Evolutionary conservation across 2,888 invertebrate species (phyloP).

Genomic region (Pheosia tremula): DNA sequence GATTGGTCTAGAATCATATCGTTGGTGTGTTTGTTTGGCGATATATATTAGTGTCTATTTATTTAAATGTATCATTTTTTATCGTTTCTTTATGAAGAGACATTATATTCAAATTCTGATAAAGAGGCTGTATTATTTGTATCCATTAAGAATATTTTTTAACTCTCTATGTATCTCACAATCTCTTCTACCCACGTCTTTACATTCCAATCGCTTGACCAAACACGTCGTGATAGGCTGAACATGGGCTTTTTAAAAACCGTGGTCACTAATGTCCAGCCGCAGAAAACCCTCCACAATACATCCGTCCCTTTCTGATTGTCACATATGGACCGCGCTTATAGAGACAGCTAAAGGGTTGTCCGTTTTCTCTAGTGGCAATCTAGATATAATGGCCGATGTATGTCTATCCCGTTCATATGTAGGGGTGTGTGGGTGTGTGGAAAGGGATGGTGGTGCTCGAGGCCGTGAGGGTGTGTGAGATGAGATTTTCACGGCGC

Average conservation of each 20-base stretch:
- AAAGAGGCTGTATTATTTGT: too few relatives aligned
- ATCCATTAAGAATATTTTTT: too few relatives aligned
- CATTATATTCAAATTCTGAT: too few relatives aligned
- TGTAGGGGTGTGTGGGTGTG: conserved; percentile 72
- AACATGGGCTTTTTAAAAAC: conserved; percentile 54
- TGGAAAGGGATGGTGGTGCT: conserved; percentile 72
- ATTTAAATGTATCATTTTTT: too few relatives aligned
- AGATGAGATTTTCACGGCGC: conserved; percentile 57
- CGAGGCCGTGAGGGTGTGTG: conserved; percentile 50
- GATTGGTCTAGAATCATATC: too few relatives aligned
- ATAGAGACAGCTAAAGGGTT: conserved; percentile 78
- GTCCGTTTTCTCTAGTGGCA: conserved; percentile 76
- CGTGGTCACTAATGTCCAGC: conserved; percentile 74
- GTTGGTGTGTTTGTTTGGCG: too few relatives aligned
- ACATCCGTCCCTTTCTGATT: conserved; percentile 64
- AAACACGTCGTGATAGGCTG: conserved; percentile 70
- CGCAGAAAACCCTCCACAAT: conserved; percentile 53
- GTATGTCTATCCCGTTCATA: conserved; percentile 76
- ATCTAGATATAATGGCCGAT: conserved; percentile 67
- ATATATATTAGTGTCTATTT: too few relatives aligned
- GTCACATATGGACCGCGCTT: conserved; percentile 56
- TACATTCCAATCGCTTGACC: conserved; percentile 55
- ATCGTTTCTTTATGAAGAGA: too few relatives aligned
- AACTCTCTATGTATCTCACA: neutral
- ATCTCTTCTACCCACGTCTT: conserved; percentile 31